Conservation (phyloP, 2,113 vertebrate genomes). For the Spea bombifrons region DNA sequence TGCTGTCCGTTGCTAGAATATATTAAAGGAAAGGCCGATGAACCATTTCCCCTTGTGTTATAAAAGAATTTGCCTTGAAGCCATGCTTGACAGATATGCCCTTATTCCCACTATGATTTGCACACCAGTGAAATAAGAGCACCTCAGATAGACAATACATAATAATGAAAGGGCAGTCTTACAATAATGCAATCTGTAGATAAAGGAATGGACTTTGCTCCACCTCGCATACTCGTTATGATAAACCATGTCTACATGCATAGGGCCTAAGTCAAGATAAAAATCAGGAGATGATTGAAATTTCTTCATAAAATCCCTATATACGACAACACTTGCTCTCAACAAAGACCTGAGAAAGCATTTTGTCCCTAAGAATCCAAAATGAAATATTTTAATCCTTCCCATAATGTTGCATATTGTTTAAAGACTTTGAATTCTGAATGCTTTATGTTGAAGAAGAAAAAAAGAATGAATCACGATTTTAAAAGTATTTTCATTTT, state of each 20-base stretch:
- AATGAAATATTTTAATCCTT: constrained; percentile 65
- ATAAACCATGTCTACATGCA: constrained; percentile 71
- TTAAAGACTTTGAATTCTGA: too few relatives aligned
- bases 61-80: constrained; percentile 77
- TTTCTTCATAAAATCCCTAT: constrained; percentile 74
- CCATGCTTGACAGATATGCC: constrained; percentile 75
- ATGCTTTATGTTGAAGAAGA: too few relatives aligned
- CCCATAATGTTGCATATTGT: constrained; percentile 41
- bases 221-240: constrained; percentile 81
- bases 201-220: constrained; percentile 76
- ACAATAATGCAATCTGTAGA: constrained; percentile 74
- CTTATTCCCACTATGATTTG: constrained; percentile 65
- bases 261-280: constrained; percentile 71
- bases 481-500: too few relatives aligned
- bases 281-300: constrained; percentile 83
- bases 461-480: too few relatives aligned
- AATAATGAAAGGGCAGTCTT: constrained; percentile 73
- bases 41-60: constrained; percentile 65
- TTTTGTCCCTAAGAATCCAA: constrained; percentile 72
- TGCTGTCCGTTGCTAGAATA: constrained; percentile 52
- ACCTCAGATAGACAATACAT: constrained; percentile 72
- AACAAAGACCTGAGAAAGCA: constrained; percentile 67
- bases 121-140: constrained; percentile 71
- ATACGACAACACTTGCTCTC: constrained; percentile 75
- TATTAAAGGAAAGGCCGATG: constrained; percentile 53